phyloP scores from a whole-genome alignment of 2,888 invertebrate species.

The Osmoderma eremita region DNA sequence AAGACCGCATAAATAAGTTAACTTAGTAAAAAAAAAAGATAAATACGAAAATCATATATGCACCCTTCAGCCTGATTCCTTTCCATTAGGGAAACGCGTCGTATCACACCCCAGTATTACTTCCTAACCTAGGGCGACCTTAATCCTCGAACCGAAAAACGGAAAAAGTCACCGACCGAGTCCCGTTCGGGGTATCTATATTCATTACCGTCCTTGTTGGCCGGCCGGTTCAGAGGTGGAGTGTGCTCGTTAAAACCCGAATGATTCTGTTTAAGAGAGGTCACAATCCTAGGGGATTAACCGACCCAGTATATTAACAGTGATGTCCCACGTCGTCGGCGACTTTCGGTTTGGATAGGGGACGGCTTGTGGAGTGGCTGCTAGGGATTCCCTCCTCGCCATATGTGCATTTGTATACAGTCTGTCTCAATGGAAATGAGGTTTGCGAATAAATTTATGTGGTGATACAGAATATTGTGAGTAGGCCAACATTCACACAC shows the following conservation, averaged over 20 bases:
- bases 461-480: not conserved
- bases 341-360: not conserved
- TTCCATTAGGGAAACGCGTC: too few species aligned
- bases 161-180: slow-evolving; percentile 1
- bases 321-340: slow-evolving; percentile 4
- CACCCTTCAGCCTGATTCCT: too few species aligned
- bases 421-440: not conserved
- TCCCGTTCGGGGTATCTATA: slow-evolving; percentile 21
- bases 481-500: too few species aligned
- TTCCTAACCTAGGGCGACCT: not conserved
- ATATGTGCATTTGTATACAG: slow-evolving; percentile 2
- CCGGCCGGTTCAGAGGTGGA: not conserved
- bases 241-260: slow-evolving; percentile 12
- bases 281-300: slow-evolving; percentile 18
- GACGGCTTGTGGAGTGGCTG: too few species aligned
- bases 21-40: too few species aligned
- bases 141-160: slow-evolving; percentile 7
- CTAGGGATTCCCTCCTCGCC: slow-evolving; percentile 1
- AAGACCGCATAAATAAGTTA: too few species aligned
- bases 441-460: not conserved
- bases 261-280: slow-evolving; percentile 23
- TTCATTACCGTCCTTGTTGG: slow-evolving; percentile 15
- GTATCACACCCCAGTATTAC: too few species aligned
- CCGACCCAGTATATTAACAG: slow-evolving; percentile 25
- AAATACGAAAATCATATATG: too few species aligned